phyloP scores from a whole-genome alignment of 2,113 vertebrate genomes.

The human region GRCh38 chr22:34980001-34980500 shows the following conservation, averaged over 20 bases:
- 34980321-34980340: background rate
- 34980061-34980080: background rate
- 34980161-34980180: background rate
- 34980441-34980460: background rate
- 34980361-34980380: background rate
- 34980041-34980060: background rate
- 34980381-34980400: background rate
- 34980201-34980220: background rate
- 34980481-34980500: background rate
- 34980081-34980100: background rate
- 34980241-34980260: background rate
- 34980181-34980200: background rate
- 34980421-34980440: background rate
- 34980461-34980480: background rate
- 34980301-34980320: background rate
- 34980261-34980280: background rate
- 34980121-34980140: background rate
- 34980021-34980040: background rate
- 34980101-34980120: background rate
- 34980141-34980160: background rate
- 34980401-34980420: background rate
- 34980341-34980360: background rate
- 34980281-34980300: background rate
- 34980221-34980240: too few species aligned
- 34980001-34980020: background rate